Conservation (phyloP, 2,113 vertebrate genomes). For the Fregetta grallaria region DNA sequence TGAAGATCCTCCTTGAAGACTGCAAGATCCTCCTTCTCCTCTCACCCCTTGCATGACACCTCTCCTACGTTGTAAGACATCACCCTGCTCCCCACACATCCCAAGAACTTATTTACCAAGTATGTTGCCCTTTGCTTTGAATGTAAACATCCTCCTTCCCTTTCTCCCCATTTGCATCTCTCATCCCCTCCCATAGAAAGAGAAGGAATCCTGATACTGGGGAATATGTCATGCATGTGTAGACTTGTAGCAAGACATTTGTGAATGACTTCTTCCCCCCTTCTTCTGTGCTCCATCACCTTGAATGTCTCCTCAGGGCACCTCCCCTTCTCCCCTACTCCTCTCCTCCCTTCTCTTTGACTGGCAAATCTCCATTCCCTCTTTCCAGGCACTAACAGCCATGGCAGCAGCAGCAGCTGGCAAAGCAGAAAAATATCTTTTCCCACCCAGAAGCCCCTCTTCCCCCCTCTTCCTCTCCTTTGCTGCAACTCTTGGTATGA, state of each 20-base stretch:
- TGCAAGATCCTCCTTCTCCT: not conserved
- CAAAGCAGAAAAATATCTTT: not conserved
- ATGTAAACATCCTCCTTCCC: not conserved
- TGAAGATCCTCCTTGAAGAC: no score
- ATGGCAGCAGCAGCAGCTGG: rapidly evolving
- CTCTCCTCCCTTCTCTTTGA: not conserved
- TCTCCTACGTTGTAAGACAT: not conserved
- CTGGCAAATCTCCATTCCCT: not conserved
- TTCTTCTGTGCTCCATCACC: not conserved
- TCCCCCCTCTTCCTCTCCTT: not conserved
- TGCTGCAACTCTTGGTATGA: not conserved
- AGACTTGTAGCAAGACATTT: not conserved
- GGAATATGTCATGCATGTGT: rapidly evolving
- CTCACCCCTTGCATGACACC: no score
- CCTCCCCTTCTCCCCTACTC: not conserved
- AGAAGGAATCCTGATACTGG: not conserved
- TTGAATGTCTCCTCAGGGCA: not conserved
- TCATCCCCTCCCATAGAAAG: not conserved
- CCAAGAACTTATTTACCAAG: not conserved
- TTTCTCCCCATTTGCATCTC: not conserved
- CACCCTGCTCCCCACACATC: not conserved
- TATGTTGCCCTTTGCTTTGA: not conserved
- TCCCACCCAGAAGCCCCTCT: not conserved
- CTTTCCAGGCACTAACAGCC: not conserved
- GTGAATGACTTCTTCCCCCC: not conserved